Evolutionary conservation across 2,113 vertebrate species (phyloP), one percentile per base, ranked within the genome.

Genomic region (Gallinago undulata): DNA sequence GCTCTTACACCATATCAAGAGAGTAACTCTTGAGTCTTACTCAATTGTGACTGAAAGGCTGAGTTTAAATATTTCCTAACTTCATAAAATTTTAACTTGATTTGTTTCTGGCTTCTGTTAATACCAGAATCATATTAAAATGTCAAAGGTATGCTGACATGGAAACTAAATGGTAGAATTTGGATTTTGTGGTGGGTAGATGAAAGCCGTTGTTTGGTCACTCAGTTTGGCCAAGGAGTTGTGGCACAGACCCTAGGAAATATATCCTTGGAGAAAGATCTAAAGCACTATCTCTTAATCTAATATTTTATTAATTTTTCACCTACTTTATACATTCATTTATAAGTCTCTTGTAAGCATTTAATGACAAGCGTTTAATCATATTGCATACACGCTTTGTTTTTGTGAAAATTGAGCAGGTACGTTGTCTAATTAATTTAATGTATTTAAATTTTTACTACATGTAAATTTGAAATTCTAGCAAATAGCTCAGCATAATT

Each of bases 171-270:
- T 64, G 9, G 14, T 35, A 62, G 37, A 50, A 33, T 59, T 47
- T 11, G 31, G 39, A 21, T 66, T 85, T 43, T 60, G 10, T 60
- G 12, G 25, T 48, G 70, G 25, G 30, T 43, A 59, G 25, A 27
- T 35, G 9, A 45, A 75, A 63, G 23, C 15, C 33, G 10, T 30
- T 68, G 4, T 59, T 87, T 74, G 30, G 19, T 70, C 64, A 63
- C 16, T 69, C 33, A 35, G 5, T 45, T 60, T 63, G 57, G 67
- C 19, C 53, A 55, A 55, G 47, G n/a, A 73, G 21, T 62, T 67
- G 33, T 22, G 19, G 9, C 47, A 67, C 0, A 0, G 10, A 35
- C 18, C 11, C 24, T 17, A 55, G 18, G 27, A 60, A 77, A n/a
- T 1, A 0, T 39, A 67, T 47, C 21, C 18, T 39, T 68, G 53